A percentile compares a stretch with the other conserved stretches of the same genome.
These are phyloP conservation scores for Cephalopachus bancanus DNA, from an alignment of 2,797 vertebrate species.

Conservation along the genomic window DNA sequence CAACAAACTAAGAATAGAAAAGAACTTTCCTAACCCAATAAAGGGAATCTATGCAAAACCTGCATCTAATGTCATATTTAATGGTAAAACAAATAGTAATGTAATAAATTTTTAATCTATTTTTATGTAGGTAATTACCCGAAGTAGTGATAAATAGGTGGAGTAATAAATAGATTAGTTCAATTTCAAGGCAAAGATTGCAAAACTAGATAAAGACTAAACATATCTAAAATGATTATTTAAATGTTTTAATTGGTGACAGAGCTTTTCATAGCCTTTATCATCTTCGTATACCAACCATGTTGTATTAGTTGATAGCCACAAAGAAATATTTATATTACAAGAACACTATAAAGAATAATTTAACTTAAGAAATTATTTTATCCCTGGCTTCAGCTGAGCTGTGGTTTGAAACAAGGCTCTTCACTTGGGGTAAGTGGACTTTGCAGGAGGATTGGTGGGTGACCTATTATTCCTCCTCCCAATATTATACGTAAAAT, in stretches of 20 bases:
- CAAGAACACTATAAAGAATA: constrained; percentile 8
- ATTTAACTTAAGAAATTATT: not conserved
- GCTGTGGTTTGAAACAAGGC: constrained; percentile 34
- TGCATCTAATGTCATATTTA: not conserved
- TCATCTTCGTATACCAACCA: not conserved
- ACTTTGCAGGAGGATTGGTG: not conserved
- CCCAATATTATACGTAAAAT: not conserved
- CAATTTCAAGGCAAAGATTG: constrained; percentile 20
- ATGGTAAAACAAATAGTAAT: constrained; percentile 8
- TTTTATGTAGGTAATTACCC: not conserved
- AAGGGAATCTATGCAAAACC: not conserved
- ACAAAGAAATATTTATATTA: constrained; percentile 24
- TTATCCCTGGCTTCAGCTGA: constrained; percentile 36
- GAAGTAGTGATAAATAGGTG: not conserved
- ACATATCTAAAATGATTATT: constrained; percentile 30
- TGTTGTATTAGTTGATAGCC: constrained; percentile 23
- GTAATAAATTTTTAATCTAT: not conserved
- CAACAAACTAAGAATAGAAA: not conserved
- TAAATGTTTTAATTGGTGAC: constrained; percentile 53
- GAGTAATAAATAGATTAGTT: not conserved
- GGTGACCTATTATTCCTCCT: not conserved
- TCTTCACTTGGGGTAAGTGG: not conserved
- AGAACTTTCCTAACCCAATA: not conserved
- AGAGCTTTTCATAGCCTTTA: constrained; percentile 29
- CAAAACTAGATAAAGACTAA: not conserved